Conservation (phyloP, 2,113 vertebrate genomes). For the Nycticebus coucang region DNA sequence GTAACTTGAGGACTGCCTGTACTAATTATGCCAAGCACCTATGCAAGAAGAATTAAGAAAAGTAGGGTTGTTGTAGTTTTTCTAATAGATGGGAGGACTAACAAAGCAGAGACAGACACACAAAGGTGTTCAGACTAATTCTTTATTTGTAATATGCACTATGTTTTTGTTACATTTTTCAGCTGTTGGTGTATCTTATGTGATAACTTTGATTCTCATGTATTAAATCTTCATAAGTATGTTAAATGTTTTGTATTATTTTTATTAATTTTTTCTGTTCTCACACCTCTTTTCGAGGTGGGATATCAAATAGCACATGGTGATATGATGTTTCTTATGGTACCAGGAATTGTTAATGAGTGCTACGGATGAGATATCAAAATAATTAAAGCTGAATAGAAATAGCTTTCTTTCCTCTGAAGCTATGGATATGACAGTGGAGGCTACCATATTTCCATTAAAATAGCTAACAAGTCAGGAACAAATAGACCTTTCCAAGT, state of each 20-base stretch:
- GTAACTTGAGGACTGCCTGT: too few relatives aligned
- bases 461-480: neutral
- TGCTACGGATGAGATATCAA: neutral
- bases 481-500: neutral
- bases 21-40: neutral
- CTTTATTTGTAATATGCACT: neutral
- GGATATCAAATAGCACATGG: neutral
- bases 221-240: constrained; percentile 29
- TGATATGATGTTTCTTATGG: neutral
- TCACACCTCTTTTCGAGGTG: neutral
- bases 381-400: neutral
- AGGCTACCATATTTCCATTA: neutral
- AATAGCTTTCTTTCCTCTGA: neutral
- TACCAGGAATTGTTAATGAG: neutral
- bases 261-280: constrained; percentile 12
- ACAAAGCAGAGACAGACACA: neutral
- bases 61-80: neutral
- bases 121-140: neutral
- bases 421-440: too few relatives aligned
- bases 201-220: neutral
- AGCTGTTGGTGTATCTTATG: neutral
- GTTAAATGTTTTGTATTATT: neutral
- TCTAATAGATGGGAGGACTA: neutral
- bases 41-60: neutral
- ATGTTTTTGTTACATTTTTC: neutral